Evolutionary conservation across 2,797 vertebrate species (phyloP).

Genomic region (Alosa sapidissima): DNA sequence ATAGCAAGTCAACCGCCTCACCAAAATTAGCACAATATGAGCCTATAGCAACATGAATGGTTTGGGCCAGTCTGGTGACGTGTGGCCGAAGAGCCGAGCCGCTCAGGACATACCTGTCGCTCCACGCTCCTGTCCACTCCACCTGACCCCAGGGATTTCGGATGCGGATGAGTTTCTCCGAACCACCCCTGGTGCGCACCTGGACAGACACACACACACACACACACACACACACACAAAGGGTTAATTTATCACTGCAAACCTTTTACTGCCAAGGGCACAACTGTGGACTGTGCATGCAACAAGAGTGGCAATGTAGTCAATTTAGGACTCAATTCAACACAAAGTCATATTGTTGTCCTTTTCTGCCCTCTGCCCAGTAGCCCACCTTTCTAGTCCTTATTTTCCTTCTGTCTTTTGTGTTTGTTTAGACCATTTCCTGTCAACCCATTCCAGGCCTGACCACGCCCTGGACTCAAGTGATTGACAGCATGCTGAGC

Average conservation of each 20-base stretch:
- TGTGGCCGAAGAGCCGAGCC: background rate
- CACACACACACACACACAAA: background rate
- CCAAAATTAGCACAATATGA: background rate
- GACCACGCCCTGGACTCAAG: too few species aligned
- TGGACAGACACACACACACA: constrained; percentile 45
- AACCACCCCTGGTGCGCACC: constrained; percentile 72
- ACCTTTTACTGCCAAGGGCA: background rate
- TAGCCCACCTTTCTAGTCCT: too few species aligned
- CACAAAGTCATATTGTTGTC: too few species aligned
- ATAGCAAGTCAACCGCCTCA: background rate
- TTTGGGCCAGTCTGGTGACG: background rate
- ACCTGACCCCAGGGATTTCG: constrained; percentile 85
- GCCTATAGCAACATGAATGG: background rate
- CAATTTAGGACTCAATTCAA: background rate
- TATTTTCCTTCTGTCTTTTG: too few species aligned
- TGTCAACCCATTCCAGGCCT: too few species aligned
- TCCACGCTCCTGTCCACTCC: constrained; percentile 87
- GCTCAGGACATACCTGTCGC: constrained; percentile 71
- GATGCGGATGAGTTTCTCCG: constrained; percentile 77
- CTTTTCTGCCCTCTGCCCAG: too few species aligned
- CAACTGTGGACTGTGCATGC: background rate
- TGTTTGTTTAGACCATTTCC: too few species aligned
- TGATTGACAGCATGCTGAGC: too few species aligned
- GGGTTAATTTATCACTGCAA: background rate
- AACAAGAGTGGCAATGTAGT: background rate